A percentile compares a stretch with the other conserved stretches of the same genome.
phyloP scores from a whole-genome alignment of 2,888 invertebrate genomes.

The Thalpophila matura region DNA sequence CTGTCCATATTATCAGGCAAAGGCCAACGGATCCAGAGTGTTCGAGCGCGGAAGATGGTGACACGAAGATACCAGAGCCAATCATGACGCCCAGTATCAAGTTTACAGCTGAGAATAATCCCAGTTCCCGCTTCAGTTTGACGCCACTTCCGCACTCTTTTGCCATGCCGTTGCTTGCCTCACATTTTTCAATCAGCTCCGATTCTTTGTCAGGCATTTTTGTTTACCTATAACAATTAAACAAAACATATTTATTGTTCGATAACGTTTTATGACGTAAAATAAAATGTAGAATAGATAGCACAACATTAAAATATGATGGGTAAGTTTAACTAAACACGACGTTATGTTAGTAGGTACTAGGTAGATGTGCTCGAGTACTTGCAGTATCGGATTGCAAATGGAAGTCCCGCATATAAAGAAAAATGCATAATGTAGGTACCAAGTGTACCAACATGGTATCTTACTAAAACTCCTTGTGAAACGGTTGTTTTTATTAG shows the following conservation, averaged over 20 bases:
- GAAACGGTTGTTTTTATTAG: too few species aligned
- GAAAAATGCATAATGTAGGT: constrained; percentile 5
- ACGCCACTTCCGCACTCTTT: constrained; percentile 82
- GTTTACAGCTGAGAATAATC: constrained; percentile 95
- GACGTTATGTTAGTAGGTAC: constrained; percentile 2
- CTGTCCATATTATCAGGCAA: constrained; percentile 94
- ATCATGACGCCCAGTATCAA: constrained; percentile 97
- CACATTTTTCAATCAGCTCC: constrained; percentile 69
- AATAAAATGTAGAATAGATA: too few species aligned
- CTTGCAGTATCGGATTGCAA: constrained; percentile 20
- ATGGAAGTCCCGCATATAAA: constrained; percentile 1
- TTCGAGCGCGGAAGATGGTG: constrained; percentile 94
- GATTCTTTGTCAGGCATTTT: constrained; percentile 75
- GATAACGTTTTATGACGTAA: constrained; percentile 23
- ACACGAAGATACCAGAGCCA: constrained; percentile 97
- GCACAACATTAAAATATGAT: constrained; percentile 23
- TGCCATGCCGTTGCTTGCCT: constrained; percentile 64
- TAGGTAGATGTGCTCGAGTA: constrained; percentile 1
- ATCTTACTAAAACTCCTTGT: too few species aligned
- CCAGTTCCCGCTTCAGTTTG: constrained; percentile 93
- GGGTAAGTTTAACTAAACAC: not conserved
- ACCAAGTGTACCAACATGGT: too few species aligned
- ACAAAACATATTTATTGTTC: constrained; percentile 24
- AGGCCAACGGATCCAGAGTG: constrained; percentile 95
- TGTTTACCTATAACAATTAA: constrained; percentile 66